Evolutionary conservation across 2,888 invertebrate genomes (phyloP).

Genomic region (Diaprepes abbreviatus): DNA sequence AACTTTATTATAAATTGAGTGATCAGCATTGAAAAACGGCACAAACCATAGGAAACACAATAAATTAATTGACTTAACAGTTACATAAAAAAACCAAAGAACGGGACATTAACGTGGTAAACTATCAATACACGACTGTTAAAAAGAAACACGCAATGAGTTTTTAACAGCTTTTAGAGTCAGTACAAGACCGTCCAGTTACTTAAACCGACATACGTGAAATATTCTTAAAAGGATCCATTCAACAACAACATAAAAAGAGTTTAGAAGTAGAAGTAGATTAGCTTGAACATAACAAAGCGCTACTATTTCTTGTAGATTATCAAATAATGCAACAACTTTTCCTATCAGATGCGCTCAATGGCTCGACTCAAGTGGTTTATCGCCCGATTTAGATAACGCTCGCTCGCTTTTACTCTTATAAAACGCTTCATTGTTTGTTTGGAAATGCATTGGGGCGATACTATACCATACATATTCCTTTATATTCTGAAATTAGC

Average conservation of each 20-base stretch:
- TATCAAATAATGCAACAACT: conserved; percentile 31
- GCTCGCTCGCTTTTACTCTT: conserved; percentile 2
- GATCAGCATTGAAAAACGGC: no score
- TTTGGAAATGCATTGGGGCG: conserved; percentile 1
- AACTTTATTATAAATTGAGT: no score
- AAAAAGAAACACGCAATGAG: no score
- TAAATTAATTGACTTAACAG: no score
- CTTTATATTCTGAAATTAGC: background rate
- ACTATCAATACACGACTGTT: no score
- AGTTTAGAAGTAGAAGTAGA: conserved; percentile 14
- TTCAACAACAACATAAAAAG: conserved; percentile 10
- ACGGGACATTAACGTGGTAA: no score
- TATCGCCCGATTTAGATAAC: conserved; percentile 28
- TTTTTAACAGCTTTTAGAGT: no score
- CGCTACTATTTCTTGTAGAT: conserved; percentile 13
- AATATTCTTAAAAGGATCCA: conserved; percentile 1
- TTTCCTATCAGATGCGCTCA: conserved; percentile 18
- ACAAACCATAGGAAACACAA: no score
- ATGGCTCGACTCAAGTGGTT: conserved; percentile 26
- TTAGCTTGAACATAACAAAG: conserved; percentile 17
- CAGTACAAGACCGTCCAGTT: no score
- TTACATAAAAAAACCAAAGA: no score
- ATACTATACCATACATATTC: background rate
- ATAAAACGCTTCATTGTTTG: conserved; percentile 27
- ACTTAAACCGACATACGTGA: background rate